Evolutionary conservation across 2,113 vertebrate species (phyloP).

Genomic region (Stigmatopora argus): DNA sequence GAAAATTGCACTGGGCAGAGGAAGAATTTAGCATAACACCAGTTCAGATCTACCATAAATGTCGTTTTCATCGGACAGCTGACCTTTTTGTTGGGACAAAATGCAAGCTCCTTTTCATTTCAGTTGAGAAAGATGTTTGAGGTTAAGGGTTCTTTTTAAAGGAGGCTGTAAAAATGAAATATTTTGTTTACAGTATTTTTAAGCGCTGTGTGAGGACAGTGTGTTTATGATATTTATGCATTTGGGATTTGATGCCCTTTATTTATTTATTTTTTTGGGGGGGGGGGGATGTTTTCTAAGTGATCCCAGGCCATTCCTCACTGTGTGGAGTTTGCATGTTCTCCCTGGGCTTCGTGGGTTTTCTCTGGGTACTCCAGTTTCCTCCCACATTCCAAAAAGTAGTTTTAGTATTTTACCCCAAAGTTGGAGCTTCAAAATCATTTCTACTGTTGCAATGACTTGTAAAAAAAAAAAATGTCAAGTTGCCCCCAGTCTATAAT

Average conservation of each 20-base stretch:
- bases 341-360: too few species aligned
- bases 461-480: neutral
- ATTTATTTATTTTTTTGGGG: too few species aligned
- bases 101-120: neutral
- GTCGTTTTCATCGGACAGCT: constrained; percentile 6
- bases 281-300: too few species aligned
- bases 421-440: neutral
- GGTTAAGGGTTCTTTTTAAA: neutral
- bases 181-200: too few species aligned
- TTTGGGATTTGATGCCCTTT: too few species aligned
- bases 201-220: too few species aligned
- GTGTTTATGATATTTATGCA: too few species aligned
- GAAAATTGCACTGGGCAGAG: constrained; percentile 56
- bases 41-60: neutral
- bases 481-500: neutral
- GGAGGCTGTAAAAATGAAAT: too few species aligned
- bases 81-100: constrained; percentile 8
- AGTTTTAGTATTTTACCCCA: neutral
- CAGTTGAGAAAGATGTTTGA: neutral
- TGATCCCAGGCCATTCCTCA: too few species aligned
- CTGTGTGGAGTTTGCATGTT: too few species aligned
- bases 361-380: too few species aligned
- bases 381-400: neutral
- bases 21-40: constrained; percentile 13
- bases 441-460: neutral